These are phyloP conservation scores for Hycleus phaleratus DNA, from an alignment of 1,140 invertebrate genomes.

Conservation along the genomic window DNA sequence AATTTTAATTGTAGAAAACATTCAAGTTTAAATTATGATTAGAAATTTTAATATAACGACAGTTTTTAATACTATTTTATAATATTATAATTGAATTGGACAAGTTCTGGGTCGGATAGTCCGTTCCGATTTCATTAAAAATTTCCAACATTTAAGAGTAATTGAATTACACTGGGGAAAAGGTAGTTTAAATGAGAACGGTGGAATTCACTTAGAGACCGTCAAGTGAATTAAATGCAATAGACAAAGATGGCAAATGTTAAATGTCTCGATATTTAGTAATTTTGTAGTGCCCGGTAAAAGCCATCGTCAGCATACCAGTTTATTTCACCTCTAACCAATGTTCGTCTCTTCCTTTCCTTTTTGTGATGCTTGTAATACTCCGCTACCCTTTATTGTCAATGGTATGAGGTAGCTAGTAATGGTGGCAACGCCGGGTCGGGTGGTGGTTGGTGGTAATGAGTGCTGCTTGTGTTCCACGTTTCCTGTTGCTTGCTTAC, in stretches of 20 bases:
- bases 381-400: too few relatives aligned
- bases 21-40: too few relatives aligned
- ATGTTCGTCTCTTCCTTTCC: too few relatives aligned
- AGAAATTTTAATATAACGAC: too few relatives aligned
- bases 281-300: conserved; percentile 15
- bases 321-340: not conserved
- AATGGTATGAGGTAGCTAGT: too few relatives aligned
- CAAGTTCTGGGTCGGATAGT: not conserved
- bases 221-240: too few relatives aligned
- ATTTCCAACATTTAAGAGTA: not conserved
- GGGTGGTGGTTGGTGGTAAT: conserved; percentile 19
- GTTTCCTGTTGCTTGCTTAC: conserved; percentile 24
- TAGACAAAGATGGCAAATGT: not conserved
- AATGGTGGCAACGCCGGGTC: too few relatives aligned
- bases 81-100: too few relatives aligned
- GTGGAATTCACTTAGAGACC: not conserved
- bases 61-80: too few relatives aligned
- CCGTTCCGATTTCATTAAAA: conserved; percentile 1
- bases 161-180: conserved; percentile 5
- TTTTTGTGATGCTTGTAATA: too few relatives aligned
- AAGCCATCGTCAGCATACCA: conserved; percentile 13
- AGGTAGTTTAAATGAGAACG: conserved; percentile 8
- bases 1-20: too few relatives aligned
- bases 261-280: conserved; percentile 16
- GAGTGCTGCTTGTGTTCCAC: conserved; percentile 31